A percentile compares a stretch with the other conserved stretches of the same genome.
Evolutionary conservation across 2,888 invertebrate species (phyloP).

Genomic region (Stenchaetothrips biformis): DNA sequence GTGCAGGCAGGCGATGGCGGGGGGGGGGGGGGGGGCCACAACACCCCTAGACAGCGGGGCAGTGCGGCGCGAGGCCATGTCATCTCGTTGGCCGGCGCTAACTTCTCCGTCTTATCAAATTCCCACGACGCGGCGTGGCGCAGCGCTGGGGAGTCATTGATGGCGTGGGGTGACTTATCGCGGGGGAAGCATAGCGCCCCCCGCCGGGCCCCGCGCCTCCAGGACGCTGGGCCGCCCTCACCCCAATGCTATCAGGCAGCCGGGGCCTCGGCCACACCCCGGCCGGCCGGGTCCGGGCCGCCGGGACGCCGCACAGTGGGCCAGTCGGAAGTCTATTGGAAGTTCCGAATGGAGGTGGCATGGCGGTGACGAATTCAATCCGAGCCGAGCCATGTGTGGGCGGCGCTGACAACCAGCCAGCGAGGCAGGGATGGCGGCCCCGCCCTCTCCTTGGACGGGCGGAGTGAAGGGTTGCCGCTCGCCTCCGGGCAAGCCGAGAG

Average conservation of each 20-base stretch:
- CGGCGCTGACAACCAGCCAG: background rate
- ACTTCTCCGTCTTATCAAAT: constrained; percentile 21
- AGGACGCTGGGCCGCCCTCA: background rate
- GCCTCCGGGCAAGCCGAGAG: too few relatives aligned
- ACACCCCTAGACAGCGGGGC: too few relatives aligned
- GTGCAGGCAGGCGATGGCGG: too few relatives aligned
- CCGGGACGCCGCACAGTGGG: too few relatives aligned
- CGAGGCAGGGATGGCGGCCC: background rate
- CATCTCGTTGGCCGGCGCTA: background rate
- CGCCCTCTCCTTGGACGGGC: too few relatives aligned
- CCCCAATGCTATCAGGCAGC: background rate
- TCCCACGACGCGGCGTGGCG: background rate
- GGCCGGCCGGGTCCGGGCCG: too few relatives aligned
- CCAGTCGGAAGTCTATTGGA: background rate
- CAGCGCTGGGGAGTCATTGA: background rate
- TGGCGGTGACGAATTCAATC: constrained; percentile 3
- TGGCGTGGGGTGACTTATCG: background rate
- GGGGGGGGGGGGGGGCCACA: too few relatives aligned
- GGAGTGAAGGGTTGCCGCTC: too few relatives aligned
- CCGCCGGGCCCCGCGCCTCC: background rate
- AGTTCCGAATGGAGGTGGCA: background rate
- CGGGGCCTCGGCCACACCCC: too few relatives aligned
- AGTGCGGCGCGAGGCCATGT: background rate
- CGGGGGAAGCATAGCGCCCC: background rate
- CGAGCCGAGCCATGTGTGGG: background rate